Evolutionary conservation across 1,140 invertebrate genomes (phyloP).

Genomic region (Diorhabda sublineata): DNA sequence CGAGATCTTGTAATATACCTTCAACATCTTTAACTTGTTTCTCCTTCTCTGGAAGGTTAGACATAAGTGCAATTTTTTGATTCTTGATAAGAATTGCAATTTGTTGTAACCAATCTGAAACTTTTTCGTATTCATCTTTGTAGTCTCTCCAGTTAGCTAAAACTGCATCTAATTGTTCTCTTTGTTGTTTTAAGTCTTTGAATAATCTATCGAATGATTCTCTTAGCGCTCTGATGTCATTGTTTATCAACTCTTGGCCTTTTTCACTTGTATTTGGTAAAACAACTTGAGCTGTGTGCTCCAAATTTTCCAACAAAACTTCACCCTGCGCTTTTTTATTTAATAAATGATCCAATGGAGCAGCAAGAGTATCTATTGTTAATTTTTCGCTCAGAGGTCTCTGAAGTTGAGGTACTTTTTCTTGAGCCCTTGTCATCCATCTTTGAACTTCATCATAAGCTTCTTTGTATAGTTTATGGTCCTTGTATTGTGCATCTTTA

Average conservation of each 20-base stretch:
- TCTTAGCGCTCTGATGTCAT: slow-evolving; percentile 77
- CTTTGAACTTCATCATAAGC: slow-evolving; percentile 80
- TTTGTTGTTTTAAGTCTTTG: slow-evolving; percentile 76
- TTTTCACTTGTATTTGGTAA: slow-evolving; percentile 72
- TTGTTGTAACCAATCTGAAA: slow-evolving; percentile 91
- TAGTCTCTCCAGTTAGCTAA: slow-evolving; percentile 83
- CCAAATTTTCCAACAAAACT: slow-evolving; percentile 77
- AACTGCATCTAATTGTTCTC: slow-evolving; percentile 75
- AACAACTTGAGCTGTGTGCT: slow-evolving; percentile 82
- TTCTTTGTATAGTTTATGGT: slow-evolving; percentile 84
- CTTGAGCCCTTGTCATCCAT: slow-evolving; percentile 79
- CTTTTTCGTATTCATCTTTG: slow-evolving; percentile 86
- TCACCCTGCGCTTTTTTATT: slow-evolving; percentile 90
- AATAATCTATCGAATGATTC: slow-evolving; percentile 83
- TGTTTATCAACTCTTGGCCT: slow-evolving; percentile 75
- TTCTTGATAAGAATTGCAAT: slow-evolving; percentile 89
- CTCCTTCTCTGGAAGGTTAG: slow-evolving; percentile 79
- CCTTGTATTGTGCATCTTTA: slow-evolving; percentile 79
- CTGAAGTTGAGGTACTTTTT: slow-evolving; percentile 83
- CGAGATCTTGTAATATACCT: slow-evolving; percentile 70
- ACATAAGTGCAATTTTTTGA: slow-evolving; percentile 78
- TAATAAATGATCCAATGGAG: slow-evolving; percentile 77
- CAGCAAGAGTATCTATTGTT: slow-evolving; percentile 81
- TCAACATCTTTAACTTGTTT: slow-evolving; percentile 77
- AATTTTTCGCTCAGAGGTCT: slow-evolving; percentile 79